Conservation (phyloP, 2,888 invertebrate species). For the Lingula anatina region DNA sequence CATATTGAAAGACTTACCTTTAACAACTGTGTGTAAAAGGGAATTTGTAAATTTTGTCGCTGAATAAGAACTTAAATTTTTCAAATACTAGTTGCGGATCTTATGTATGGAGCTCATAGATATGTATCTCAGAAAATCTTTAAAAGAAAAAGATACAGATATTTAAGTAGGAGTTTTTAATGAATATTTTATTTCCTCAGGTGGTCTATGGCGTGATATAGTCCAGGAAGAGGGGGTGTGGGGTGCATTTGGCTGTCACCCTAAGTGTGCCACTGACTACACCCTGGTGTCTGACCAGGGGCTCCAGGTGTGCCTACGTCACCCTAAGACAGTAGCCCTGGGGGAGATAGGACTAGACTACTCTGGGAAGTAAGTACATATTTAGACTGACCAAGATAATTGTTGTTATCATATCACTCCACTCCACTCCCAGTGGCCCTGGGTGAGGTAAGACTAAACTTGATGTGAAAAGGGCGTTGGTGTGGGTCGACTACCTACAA, state of each 20-base stretch:
- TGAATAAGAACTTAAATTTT: no score
- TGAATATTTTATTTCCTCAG: slow-evolving; percentile 14
- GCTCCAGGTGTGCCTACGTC: slow-evolving; percentile 22
- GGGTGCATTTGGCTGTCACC: slow-evolving; percentile 48
- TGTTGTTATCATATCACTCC: background rate
- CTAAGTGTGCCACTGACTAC: slow-evolving; percentile 39
- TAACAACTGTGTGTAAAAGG: background rate
- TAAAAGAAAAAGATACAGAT: no score
- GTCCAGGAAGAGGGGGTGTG: slow-evolving; percentile 33
- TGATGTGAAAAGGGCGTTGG: no score
- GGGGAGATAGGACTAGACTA: slow-evolving; percentile 57
- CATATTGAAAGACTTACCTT: background rate
- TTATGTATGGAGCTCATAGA: no score
- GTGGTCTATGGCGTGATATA: slow-evolving; percentile 24
- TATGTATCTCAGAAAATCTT: no score
- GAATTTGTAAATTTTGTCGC: background rate
- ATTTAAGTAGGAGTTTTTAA: no score
- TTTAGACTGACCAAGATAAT: background rate
- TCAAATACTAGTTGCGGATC: no score
- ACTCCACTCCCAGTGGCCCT: no score
- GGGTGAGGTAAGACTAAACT: no score
- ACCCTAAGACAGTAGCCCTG: slow-evolving; percentile 49
- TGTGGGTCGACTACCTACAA: no score
- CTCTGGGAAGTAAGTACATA: slow-evolving; percentile 44
- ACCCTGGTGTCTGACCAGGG: slow-evolving; percentile 17